Evolutionary conservation across 2,113 vertebrate genomes (phyloP), one percentile per base, ranked within the genome.

Genomic region (Columbina picui): DNA sequence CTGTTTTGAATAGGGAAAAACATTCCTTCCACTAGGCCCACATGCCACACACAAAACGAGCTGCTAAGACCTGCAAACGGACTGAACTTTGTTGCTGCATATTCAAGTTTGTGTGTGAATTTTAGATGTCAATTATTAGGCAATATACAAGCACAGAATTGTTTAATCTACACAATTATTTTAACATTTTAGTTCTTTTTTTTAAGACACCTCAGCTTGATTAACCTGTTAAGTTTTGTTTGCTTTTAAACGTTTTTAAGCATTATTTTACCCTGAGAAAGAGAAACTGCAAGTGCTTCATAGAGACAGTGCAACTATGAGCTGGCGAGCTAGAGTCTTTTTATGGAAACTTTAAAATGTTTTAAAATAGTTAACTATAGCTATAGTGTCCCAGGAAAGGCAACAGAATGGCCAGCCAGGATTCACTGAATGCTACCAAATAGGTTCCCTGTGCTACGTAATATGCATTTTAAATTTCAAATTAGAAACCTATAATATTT

Each of bases 1-100:
- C 95, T 93, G 73, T 9, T 94, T 34, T 94, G 90, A 95, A 96
- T 92, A 67, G 91, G 34, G 53, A 56, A 39, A 76, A 95, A 61
- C 57, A 94, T 76, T 90, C 84, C 78, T 87, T 91, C 81, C 91
- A 70, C 63, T 38, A 57, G 74, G 75, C 63, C 63, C 63, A 59
- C 59, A 69, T 63, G 78, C 77, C 78, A 22, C 17, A 50, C 55
- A 87, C 45, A 91, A 93, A 93, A 80, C n/a, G 47, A 87, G 77
- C 39, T 93, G 77, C 59, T 60, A 87, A 82, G 19, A 76, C n/a
- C 36, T 73, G 45, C 73, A 85, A 91, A 79, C 57, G 38, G 36
- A 87, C 55, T 71, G 55, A 76, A 83, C 38, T 65, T 81, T 69
- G 36, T 21, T 89, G 30, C 50, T 77, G n/a, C 5, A 0, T 50